Percentiles rank a stretch among this genome's conserved stretches.
phyloP scores from a whole-genome alignment of 2,888 invertebrate species.

The Mechanitis messenoides region DNA sequence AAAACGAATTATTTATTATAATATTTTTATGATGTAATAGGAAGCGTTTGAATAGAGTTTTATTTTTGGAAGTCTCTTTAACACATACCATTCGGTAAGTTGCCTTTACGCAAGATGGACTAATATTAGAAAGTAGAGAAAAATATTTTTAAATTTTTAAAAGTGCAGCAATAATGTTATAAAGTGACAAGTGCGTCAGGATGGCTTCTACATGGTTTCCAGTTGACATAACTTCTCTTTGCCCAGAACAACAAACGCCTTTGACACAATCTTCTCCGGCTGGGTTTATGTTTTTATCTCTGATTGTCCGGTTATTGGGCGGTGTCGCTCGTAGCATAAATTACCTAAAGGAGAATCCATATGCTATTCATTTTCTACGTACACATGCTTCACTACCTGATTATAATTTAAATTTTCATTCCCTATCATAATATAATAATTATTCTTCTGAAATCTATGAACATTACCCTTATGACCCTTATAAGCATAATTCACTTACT shows the following conservation, averaged over 20 bases:
- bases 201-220: conserved; percentile 64
- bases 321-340: conserved; percentile 1
- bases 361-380: neutral
- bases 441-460: neutral
- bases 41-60: too few relatives aligned
- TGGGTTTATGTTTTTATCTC: conserved; percentile 75
- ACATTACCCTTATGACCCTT: neutral
- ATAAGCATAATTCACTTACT: neutral
- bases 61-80: too few relatives aligned
- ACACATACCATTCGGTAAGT: too few relatives aligned
- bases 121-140: too few relatives aligned
- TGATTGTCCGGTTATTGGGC: conserved; percentile 76
- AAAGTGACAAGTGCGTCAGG: neutral
- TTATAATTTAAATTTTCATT: conserved; percentile 30
- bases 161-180: neutral
- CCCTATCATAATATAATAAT: too few relatives aligned
- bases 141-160: neutral
- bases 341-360: conserved; percentile 27
- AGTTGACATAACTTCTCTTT: conserved; percentile 72
- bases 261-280: conserved; percentile 76
- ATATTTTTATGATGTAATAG: too few relatives aligned
- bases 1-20: too few relatives aligned
- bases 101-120: too few relatives aligned
- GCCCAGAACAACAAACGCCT: conserved; percentile 67
- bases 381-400: too few relatives aligned